These are phyloP conservation scores for Gerris lacustris DNA, from an alignment of 2,888 invertebrate species.

Conservation along the genomic window DNA sequence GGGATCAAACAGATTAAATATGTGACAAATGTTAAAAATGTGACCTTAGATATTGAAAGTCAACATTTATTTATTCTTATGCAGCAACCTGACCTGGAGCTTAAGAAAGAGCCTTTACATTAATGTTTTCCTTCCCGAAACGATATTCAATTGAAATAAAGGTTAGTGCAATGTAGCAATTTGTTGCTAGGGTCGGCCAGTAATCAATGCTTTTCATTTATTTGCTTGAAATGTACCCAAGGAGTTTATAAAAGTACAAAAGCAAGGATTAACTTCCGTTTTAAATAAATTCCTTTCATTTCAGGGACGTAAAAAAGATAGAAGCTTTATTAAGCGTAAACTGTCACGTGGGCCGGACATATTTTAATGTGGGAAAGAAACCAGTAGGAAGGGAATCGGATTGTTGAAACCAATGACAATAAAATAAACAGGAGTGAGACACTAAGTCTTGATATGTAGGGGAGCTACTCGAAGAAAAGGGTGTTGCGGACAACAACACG, in stretches of 20 bases:
- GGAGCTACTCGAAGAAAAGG: neutral
- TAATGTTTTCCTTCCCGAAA: too few species aligned
- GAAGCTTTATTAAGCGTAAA: neutral
- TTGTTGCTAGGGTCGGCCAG: too few species aligned
- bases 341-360: neutral
- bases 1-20: too few species aligned
- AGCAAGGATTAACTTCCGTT: neutral
- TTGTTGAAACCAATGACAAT: neutral
- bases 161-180: too few species aligned
- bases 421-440: neutral
- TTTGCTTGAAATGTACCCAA: too few species aligned
- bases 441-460: neutral
- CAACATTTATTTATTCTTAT: too few species aligned
- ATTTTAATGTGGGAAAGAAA: conserved; percentile 3
- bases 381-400: neutral
- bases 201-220: too few species aligned
- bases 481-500: neutral
- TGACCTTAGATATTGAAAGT: too few species aligned
- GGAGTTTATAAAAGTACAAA: neutral
- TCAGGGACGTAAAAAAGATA: neutral
- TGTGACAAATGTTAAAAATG: too few species aligned
- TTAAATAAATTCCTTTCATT: neutral
- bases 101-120: too few species aligned
- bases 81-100: too few species aligned
- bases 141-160: too few species aligned